Percentiles rank a stretch among this genome's conserved stretches.
Conservation (phyloP, 2,888 invertebrate species). For the Galerucella calmariensis region DNA sequence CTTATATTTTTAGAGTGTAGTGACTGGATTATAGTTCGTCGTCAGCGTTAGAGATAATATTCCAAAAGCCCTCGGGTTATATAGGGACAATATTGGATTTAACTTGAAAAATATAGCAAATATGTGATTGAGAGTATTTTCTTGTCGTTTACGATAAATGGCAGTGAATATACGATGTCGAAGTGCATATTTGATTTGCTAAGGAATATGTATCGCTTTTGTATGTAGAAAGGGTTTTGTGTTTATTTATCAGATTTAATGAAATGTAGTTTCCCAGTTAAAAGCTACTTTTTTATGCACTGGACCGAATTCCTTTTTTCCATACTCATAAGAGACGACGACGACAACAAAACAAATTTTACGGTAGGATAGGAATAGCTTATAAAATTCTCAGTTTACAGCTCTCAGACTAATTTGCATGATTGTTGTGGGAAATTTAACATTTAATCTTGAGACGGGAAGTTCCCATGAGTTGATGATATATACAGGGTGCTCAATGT, state of each 20-base stretch:
- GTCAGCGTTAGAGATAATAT: constrained; percentile 52
- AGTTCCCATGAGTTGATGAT: too few relatives aligned
- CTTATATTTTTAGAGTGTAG: background rate
- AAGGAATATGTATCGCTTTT: background rate
- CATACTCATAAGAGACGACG: too few relatives aligned
- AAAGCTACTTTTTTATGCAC: too few relatives aligned
- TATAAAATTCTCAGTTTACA: too few relatives aligned
- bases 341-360: too few relatives aligned
- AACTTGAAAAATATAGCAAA: constrained; percentile 46
- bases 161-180: constrained; percentile 28
- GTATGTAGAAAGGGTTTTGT: background rate
- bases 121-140: constrained; percentile 45
- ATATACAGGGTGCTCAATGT: too few relatives aligned
- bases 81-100: constrained; percentile 47
- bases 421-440: too few relatives aligned
- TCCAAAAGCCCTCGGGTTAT: constrained; percentile 40
- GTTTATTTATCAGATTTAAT: background rate
- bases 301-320: too few relatives aligned
- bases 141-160: constrained; percentile 33
- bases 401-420: too few relatives aligned
- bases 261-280: too few relatives aligned
- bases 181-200: constrained; percentile 26
- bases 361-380: too few relatives aligned
- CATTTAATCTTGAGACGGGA: too few relatives aligned
- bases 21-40: constrained; percentile 4